These are phyloP conservation scores for Drosophila affinis DNA, from an alignment of 2,888 invertebrate genomes.

Conservation along the genomic window DNA sequence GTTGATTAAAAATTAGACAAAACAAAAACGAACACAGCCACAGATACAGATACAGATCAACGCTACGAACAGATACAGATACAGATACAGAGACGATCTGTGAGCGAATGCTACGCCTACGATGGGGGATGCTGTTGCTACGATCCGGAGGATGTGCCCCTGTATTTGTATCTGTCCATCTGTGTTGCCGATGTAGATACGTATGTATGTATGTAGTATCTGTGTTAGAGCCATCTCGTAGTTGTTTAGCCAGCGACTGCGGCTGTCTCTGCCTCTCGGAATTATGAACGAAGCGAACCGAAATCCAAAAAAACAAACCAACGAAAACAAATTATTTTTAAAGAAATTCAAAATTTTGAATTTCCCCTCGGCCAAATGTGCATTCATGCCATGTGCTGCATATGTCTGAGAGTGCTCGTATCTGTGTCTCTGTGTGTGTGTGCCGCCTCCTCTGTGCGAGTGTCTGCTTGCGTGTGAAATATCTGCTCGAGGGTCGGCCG, in stretches of 20 bases:
- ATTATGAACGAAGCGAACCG: constrained; percentile 60
- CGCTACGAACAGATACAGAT: constrained; percentile 18
- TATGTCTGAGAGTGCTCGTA: constrained; percentile 42
- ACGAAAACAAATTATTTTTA: constrained; percentile 69
- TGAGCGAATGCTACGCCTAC: constrained; percentile 61
- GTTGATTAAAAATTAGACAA: constrained; percentile 80
- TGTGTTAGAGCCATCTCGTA: constrained; percentile 49
- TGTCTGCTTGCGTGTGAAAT: constrained; percentile 48
- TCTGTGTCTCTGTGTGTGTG: constrained; percentile 7
- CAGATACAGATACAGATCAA: constrained; percentile 6
- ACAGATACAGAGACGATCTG: constrained; percentile 27
- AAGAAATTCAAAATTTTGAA: constrained; percentile 69
- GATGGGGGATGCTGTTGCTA: constrained; percentile 53
- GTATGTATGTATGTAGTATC: not conserved
- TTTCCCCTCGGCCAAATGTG: constrained; percentile 71
- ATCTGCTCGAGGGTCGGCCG: constrained; percentile 69
- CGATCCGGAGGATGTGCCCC: constrained; percentile 52
- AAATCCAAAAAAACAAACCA: constrained; percentile 44
- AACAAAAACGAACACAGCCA: constrained; percentile 55
- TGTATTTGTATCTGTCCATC: constrained; percentile 5
- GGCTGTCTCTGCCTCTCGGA: constrained; percentile 50
- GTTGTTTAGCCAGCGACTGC: constrained; percentile 71
- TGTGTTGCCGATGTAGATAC: not conserved
- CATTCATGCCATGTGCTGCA: constrained; percentile 68
- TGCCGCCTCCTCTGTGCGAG: constrained; percentile 12